Evolutionary conservation across 2,888 invertebrate species (phyloP).

Genomic region (Rhyacophila evoluta): DNA sequence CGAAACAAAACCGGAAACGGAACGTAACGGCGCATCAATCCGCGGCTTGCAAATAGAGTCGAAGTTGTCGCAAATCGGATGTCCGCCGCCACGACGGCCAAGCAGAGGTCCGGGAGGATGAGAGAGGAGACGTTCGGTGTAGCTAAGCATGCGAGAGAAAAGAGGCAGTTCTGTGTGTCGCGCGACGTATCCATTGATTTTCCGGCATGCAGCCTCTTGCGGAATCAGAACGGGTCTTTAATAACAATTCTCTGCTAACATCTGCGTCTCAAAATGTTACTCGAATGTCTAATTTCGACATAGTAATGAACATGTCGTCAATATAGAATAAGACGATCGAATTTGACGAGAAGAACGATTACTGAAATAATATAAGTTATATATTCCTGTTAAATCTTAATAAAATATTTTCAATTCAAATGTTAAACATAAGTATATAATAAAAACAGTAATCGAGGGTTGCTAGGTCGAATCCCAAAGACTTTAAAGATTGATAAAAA

Average conservation of each 20-base stretch:
- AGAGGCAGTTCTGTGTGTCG: slow-evolving; percentile 29
- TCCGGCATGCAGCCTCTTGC: slow-evolving; percentile 35
- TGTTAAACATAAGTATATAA: too few relatives aligned
- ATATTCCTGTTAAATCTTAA: too few relatives aligned
- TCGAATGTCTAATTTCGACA: too few relatives aligned
- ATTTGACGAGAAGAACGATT: too few relatives aligned
- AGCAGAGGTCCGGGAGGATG: not conserved
- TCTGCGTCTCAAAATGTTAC: not conserved
- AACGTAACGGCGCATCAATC: not conserved
- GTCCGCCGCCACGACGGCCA: not conserved
- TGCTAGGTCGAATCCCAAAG: too few relatives aligned
- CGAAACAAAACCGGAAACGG: not conserved
- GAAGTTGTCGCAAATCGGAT: not conserved
- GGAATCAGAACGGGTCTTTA: not conserved
- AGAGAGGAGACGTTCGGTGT: not conserved
- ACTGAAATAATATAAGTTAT: too few relatives aligned
- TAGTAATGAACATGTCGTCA: too few relatives aligned
- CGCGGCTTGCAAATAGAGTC: not conserved
- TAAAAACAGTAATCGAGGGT: too few relatives aligned
- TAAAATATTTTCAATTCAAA: too few relatives aligned
- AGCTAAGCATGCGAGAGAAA: not conserved
- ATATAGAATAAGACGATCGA: too few relatives aligned
- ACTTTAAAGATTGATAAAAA: too few relatives aligned
- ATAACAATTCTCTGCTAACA: not conserved
- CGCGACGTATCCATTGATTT: slow-evolving; percentile 46